A percentile compares a stretch with the other conserved stretches of the same genome.
Evolutionary conservation across 2,797 vertebrate genomes (phyloP).

Genomic region (Rhynchotus rufescens): DNA sequence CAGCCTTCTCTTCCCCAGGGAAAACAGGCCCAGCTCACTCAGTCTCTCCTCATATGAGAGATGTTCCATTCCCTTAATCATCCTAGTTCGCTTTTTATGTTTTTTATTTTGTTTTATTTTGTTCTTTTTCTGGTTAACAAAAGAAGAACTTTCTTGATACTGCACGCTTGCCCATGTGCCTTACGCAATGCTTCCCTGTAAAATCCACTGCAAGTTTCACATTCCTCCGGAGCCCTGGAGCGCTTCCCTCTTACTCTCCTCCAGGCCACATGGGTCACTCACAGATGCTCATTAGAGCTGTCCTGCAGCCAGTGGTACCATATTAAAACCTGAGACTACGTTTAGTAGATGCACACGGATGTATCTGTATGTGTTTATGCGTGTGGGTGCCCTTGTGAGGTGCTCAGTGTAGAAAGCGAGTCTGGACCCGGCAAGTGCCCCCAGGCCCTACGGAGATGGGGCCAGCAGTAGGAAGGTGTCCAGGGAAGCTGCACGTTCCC

Average conservation of each 20-base stretch:
- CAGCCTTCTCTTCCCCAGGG: too few species aligned
- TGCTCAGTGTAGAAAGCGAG: too few species aligned
- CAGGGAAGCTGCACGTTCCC: too few species aligned
- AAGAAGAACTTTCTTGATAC: background rate
- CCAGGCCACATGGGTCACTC: conserved; percentile 51
- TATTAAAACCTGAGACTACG: conserved; percentile 11
- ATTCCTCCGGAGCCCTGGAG: conserved; percentile 17
- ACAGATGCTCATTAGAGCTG: conserved; percentile 46
- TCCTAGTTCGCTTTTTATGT: too few species aligned
- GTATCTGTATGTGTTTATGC: background rate
- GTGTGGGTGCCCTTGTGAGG: background rate
- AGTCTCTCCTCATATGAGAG: too few species aligned
- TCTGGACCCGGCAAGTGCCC: too few species aligned
- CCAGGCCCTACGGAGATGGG: too few species aligned
- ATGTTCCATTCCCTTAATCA: too few species aligned
- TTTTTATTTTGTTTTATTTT: background rate
- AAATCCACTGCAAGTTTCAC: conserved; percentile 26
- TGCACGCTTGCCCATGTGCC: background rate
- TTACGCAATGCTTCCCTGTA: conserved; percentile 13
- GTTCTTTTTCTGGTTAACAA: background rate
- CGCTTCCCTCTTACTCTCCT: background rate
- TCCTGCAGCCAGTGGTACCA: accelerated
- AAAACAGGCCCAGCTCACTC: too few species aligned
- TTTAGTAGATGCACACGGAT: background rate
- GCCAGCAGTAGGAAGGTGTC: too few species aligned